A percentile compares a stretch with the other conserved stretches of the same genome.
Conservation (phyloP, 2,888 invertebrate species). For the Zygogramma bicolorata region DNA sequence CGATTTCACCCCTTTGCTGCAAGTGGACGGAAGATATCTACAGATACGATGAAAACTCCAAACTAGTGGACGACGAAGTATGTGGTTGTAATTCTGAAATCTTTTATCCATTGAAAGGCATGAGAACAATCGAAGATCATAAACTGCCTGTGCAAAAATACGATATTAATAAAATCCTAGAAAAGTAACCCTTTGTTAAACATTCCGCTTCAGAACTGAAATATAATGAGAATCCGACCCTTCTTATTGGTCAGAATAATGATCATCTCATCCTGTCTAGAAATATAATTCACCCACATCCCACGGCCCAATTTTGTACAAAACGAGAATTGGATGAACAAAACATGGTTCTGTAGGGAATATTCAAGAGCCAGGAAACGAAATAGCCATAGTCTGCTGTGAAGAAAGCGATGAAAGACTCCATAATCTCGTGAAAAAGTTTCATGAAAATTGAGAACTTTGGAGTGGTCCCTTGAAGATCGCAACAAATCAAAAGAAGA, state of each 20-base stretch:
- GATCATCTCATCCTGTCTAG: background rate
- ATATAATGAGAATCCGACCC: background rate
- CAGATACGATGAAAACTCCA: background rate
- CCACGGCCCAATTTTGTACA: background rate
- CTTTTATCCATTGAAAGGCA: background rate
- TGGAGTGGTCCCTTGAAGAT: too few relatives aligned
- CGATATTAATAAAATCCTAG: background rate
- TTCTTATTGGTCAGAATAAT: conserved; percentile 16
- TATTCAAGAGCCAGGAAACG: background rate
- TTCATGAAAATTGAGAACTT: too few relatives aligned
- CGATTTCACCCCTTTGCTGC: background rate
- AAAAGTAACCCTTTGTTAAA: conserved; percentile 4
- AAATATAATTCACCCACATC: conserved; percentile 11
- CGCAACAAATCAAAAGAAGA: background rate
- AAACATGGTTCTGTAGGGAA: too few relatives aligned
- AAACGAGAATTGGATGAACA: conserved; percentile 7
- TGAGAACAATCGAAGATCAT: background rate
- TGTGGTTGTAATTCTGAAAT: background rate
- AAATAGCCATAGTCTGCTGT: background rate
- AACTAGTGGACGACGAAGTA: background rate
- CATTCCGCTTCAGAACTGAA: background rate
- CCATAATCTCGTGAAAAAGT: background rate
- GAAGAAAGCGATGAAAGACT: background rate
- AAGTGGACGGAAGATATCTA: background rate
- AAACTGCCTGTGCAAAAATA: background rate